Evolutionary conservation across 2,113 vertebrate genomes (phyloP).

Genomic region (Scalopus aquaticus): DNA sequence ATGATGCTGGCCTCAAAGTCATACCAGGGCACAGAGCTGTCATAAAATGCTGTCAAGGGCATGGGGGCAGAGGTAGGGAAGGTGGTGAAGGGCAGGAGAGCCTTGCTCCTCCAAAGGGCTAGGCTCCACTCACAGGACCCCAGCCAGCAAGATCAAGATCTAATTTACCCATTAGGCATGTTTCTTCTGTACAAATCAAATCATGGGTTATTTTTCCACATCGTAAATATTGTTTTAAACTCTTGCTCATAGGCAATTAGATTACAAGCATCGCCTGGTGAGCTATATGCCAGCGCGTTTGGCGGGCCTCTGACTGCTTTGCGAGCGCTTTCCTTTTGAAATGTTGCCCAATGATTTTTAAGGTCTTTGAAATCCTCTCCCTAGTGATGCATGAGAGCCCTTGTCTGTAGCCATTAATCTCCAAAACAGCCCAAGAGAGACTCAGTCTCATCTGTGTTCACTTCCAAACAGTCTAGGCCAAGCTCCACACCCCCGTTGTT

Average conservation of each 20-base stretch:
- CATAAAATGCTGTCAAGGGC: background rate
- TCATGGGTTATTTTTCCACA: slow-evolving; percentile 81
- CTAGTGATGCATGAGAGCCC: slow-evolving; percentile 56
- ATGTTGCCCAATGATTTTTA: slow-evolving; percentile 73
- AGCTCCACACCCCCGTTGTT: background rate
- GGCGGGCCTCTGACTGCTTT: slow-evolving; percentile 61
- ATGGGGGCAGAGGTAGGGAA: too few species aligned
- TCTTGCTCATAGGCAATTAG: slow-evolving; percentile 81
- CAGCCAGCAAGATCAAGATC: slow-evolving; percentile 76
- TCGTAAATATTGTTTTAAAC: slow-evolving; percentile 82
- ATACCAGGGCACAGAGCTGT: background rate
- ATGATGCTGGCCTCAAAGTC: background rate
- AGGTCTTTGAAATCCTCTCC: slow-evolving; percentile 74
- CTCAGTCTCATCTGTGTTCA: slow-evolving; percentile 23
- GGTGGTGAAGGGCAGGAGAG: background rate
- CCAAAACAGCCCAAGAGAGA: slow-evolving; percentile 42
- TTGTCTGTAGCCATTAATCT: slow-evolving; percentile 71
- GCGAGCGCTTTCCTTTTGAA: slow-evolving; percentile 71
- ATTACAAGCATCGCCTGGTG: slow-evolving; percentile 76
- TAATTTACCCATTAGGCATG: slow-evolving; percentile 79
- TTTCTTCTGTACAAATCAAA: slow-evolving; percentile 83
- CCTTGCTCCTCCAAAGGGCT: background rate
- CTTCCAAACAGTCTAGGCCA: background rate
- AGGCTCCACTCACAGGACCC: slow-evolving; percentile 44
- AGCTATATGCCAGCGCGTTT: slow-evolving; percentile 64